These are phyloP conservation scores for Lypha dubia DNA, from an alignment of 2,888 invertebrate genomes.

Conservation along the genomic window DNA sequence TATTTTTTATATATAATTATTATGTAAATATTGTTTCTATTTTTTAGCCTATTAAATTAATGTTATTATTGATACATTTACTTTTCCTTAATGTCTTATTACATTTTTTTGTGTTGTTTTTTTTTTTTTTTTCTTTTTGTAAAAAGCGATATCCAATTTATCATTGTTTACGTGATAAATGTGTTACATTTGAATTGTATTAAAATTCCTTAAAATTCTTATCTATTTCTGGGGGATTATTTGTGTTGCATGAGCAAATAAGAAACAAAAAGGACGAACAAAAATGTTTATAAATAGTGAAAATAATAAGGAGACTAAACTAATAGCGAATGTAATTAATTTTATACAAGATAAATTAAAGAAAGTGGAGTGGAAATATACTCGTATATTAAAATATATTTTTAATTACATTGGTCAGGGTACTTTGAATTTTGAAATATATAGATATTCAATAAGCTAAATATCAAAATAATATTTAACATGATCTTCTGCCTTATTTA, in stretches of 20 bases:
- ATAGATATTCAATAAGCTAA: too few species aligned
- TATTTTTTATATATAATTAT: neutral
- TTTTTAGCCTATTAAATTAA: constrained; percentile 1
- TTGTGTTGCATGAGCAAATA: neutral
- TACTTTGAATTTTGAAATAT: too few species aligned
- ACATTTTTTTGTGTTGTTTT: neutral
- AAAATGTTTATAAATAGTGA: neutral
- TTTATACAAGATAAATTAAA: neutral
- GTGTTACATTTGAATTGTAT: neutral
- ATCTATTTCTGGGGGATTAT: neutral
- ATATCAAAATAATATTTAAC: too few species aligned
- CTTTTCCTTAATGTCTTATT: neutral
- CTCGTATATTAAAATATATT: too few species aligned
- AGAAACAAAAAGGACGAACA: neutral
- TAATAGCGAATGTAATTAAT: neutral
- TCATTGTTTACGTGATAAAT: constrained; percentile 3
- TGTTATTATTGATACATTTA: constrained; percentile 1
- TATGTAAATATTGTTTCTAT: constrained; percentile 27
- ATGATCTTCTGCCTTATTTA: too few species aligned
- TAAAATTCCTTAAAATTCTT: constrained; percentile 4
- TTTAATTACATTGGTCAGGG: too few species aligned
- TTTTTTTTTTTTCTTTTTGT: neutral
- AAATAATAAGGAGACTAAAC: neutral
- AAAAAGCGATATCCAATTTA: constrained; percentile 7
- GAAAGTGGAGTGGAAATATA: neutral